Percentiles rank a stretch among this genome's conserved stretches.
These are phyloP conservation scores for Globicephala melas DNA, from an alignment of 2,113 vertebrate species.

Conservation along the genomic window DNA sequence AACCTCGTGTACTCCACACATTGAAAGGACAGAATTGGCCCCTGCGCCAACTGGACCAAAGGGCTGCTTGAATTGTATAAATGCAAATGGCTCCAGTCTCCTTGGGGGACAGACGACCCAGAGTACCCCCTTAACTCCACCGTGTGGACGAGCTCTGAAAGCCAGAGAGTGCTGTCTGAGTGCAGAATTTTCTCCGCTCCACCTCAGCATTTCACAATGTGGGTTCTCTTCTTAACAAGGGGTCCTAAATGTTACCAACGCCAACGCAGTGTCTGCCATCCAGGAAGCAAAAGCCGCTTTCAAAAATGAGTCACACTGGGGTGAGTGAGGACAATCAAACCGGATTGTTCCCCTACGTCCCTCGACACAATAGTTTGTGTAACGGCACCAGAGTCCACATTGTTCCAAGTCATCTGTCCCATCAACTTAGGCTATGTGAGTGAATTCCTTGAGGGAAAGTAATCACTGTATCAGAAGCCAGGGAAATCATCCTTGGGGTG, in stretches of 20 bases:
- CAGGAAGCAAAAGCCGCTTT: not conserved
- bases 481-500: conserved; percentile 56
- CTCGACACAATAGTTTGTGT: not conserved
- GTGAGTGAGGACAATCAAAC: not conserved
- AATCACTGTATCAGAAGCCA: conserved; percentile 69
- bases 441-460: conserved; percentile 64
- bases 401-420: conserved; percentile 13
- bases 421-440: not conserved
- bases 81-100: rapidly evolving
- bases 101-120: rapidly evolving
- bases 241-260: not conserved
- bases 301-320: not conserved
- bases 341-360: rapidly evolving
- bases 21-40: not conserved
- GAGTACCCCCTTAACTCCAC: not conserved
- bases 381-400: not conserved
- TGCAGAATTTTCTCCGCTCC: no score
- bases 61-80: rapidly evolving
- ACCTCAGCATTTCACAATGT: not conserved
- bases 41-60: not conserved
- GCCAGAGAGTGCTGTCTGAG: no score
- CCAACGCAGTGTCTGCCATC: rapidly evolving
- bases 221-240: not conserved
- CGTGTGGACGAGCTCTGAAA: not conserved
- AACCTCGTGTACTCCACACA: rapidly evolving